Evolutionary conservation across 2,113 vertebrate species (phyloP), one percentile per base, ranked within the genome.

Genomic region (Pardalotus punctatus): DNA sequence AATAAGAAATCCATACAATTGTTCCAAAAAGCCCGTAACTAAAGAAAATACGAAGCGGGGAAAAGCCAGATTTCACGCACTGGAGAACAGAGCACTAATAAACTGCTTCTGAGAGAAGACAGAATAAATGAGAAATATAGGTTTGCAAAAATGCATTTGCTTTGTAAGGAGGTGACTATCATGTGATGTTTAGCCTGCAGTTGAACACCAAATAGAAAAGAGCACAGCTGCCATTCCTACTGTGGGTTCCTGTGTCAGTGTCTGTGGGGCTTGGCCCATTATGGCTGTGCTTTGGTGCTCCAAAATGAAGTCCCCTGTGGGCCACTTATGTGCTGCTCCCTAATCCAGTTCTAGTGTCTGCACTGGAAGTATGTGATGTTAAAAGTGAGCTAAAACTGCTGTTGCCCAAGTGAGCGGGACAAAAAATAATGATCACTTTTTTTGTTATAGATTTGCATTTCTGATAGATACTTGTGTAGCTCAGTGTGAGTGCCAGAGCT

Each of bases 401-500:
- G 3, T 50, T 89, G 50, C 56, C 33, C 13, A n/a, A 58, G 28
- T 3, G 8, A 89, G 40, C 0, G 2, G 40, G 36, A 45, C 40
- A 31, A 81, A 51, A 6, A 25, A 11, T 40, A 42, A 14, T 21
- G 22, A 29, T 54, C 9, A 2, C 3, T 0, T 36, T 50, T 74
- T 35, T 24, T 11, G 50, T 35, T 5, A 4, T 13, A 29, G 11
- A 21, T 45, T 40, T 87, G 25, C 31, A 42, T 80, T 85, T 69
- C 58, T 7, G 9, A 31, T 18, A 61, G 72, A 31, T 22, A 11
- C 27, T 53, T 0, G 0, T 27, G 12, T 8, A 31, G 45, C 51
- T 86, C 43, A 12, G 14, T 31, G 33, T 21, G 50, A 64, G n/a
- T 48, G 18, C 25, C 61, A 47, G 62, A 85, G 66, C 24, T 91